These are phyloP conservation scores for Hormiphora californensis DNA, from an alignment of 37 sponge, comb jelly and placozoan genomes.

Conservation along the genomic window DNA sequence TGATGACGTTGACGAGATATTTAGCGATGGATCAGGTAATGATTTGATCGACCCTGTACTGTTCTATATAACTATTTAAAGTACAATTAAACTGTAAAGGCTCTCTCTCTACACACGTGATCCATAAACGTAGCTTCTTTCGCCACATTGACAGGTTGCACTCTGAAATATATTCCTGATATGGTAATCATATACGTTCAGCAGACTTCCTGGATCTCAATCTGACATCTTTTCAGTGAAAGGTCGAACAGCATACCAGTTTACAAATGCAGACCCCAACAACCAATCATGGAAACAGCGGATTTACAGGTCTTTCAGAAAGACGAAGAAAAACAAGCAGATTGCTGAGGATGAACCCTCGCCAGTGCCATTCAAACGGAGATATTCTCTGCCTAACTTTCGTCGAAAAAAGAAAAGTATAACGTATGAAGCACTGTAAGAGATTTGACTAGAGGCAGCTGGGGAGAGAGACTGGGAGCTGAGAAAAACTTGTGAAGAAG, in stretches of 20 bases:
- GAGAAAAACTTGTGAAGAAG: too few species aligned
- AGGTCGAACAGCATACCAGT: slow-evolving; percentile 48
- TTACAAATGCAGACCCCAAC: not conserved
- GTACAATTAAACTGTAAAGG: too few species aligned
- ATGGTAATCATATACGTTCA: not conserved
- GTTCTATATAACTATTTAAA: too few species aligned
- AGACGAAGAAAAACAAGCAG: slow-evolving; percentile 5
- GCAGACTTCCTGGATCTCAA: not conserved
- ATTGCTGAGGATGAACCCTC: not conserved
- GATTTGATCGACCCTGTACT: too few species aligned
- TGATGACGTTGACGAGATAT: too few species aligned
- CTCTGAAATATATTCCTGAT: not conserved
- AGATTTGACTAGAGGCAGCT: not conserved
- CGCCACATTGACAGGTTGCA: too few species aligned
- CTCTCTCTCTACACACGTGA: too few species aligned
- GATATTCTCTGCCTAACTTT: slow-evolving; percentile 4
- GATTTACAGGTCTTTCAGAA: slow-evolving; percentile 50
- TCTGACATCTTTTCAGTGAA: not conserved
- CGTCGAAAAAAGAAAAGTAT: slow-evolving; percentile 28
- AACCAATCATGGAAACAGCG: not conserved
- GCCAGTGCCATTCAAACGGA: slow-evolving; percentile 2
- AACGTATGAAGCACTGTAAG: slow-evolving; percentile 25
- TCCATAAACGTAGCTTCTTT: too few species aligned
- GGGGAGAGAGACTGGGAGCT: too few species aligned
- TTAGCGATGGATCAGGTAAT: too few species aligned